These are phyloP conservation scores for Clavelina lepadiformis DNA, from an alignment of 23 tunicate species.

Conservation along the genomic window DNA sequence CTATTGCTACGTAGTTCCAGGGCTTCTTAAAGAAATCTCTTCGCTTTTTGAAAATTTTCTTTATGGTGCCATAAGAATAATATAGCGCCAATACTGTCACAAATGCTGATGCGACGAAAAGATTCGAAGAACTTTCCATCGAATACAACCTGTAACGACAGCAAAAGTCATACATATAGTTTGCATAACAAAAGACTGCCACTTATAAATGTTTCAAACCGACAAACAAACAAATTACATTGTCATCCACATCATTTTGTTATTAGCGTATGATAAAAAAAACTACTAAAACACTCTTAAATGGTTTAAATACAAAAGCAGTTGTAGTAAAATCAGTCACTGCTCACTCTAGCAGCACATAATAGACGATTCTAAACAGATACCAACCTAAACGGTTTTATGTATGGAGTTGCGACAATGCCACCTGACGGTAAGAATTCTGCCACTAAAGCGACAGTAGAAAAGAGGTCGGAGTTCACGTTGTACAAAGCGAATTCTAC, in stretches of 20 bases:
- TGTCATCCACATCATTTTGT: not conserved
- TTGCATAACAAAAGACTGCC: too few species aligned
- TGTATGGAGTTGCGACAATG: constrained; percentile 21
- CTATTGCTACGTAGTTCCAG: constrained; percentile 40
- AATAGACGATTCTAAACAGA: not conserved
- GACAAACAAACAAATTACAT: too few species aligned
- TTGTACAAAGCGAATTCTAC: constrained; percentile 42
- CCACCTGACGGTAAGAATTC: constrained; percentile 36
- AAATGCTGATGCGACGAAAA: constrained; percentile 15
- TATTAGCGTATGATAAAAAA: not conserved
- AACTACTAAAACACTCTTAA: not conserved
- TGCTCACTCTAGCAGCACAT: not conserved
- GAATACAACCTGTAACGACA: constrained; percentile 18
- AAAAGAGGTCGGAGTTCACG: constrained; percentile 30
- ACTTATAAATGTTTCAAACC: too few species aligned
- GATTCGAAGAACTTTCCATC: constrained; percentile 3
- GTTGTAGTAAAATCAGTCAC: too few species aligned
- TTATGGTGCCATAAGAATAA: constrained; percentile 10
- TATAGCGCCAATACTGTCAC: constrained; percentile 18
- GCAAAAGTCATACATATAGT: not conserved
- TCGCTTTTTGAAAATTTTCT: constrained; percentile 7
- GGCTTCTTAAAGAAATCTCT: constrained; percentile 14
- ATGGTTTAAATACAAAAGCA: too few species aligned
- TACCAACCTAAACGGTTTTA: constrained; percentile 28
- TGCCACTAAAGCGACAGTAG: constrained; percentile 13